Conservation (phyloP, 1,140 invertebrate genomes). For the Lordiphosa collinella region DNA sequence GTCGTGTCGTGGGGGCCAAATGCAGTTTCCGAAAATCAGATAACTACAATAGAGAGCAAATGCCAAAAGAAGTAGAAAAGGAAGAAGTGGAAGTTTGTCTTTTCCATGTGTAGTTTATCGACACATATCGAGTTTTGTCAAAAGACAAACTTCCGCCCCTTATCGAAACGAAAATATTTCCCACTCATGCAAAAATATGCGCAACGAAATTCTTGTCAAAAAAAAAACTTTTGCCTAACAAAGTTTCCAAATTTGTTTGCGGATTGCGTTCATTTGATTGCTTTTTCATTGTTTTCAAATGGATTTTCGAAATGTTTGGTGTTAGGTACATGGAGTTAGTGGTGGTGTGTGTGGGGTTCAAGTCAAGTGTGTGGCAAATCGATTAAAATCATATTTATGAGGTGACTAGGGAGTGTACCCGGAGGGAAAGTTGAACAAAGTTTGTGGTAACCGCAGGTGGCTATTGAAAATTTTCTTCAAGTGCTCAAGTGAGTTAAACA, state of each 20-base stretch:
- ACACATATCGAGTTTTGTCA: slow-evolving; percentile 47
- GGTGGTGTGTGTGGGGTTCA: not conserved
- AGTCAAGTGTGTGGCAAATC: slow-evolving; percentile 49
- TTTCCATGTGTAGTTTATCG: slow-evolving; percentile 36
- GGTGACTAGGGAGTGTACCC: slow-evolving; percentile 7
- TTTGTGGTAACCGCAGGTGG: too few species aligned
- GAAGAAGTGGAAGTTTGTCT: slow-evolving; percentile 3
- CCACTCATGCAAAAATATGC: slow-evolving; percentile 46
- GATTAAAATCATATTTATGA: slow-evolving; percentile 73
- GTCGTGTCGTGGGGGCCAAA: slow-evolving; percentile 49
- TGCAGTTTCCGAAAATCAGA: slow-evolving; percentile 56
- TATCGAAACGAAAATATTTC: slow-evolving; percentile 19
- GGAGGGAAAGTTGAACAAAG: slow-evolving; percentile 14
- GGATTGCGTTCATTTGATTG: slow-evolving; percentile 53
- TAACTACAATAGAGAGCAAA: slow-evolving; percentile 40
- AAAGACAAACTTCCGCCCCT: slow-evolving; percentile 25
- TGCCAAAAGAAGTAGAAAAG: slow-evolving; percentile 17
- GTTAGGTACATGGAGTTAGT: too few species aligned
- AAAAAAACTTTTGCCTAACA: slow-evolving; percentile 27
- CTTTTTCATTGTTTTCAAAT: slow-evolving; percentile 77
- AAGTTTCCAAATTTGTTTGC: slow-evolving; percentile 50
- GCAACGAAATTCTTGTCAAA: slow-evolving; percentile 45
- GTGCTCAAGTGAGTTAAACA: too few species aligned
- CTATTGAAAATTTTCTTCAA: too few species aligned
- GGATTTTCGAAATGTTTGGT: slow-evolving; percentile 37